Percentiles rank a stretch among this genome's conserved stretches.
These are phyloP conservation scores for Pristiophorus japonicus DNA, from an alignment of 2,113 vertebrate genomes.

Conservation along the genomic window DNA sequence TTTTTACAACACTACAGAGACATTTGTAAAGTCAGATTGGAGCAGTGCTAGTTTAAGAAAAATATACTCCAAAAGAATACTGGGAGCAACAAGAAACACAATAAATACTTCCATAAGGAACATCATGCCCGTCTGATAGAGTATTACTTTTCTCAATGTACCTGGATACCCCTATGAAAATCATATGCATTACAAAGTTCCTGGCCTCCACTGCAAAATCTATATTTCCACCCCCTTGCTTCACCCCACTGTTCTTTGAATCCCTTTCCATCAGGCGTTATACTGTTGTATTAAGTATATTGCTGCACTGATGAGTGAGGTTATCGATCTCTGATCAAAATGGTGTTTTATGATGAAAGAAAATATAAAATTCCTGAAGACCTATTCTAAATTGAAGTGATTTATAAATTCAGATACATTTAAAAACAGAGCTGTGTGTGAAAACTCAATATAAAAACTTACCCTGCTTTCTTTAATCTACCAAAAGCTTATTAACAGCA, in stretches of 20 bases:
- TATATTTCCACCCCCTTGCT: background rate
- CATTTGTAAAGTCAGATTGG: background rate
- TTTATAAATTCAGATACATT: constrained; percentile 33
- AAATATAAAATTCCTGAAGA: constrained; percentile 20
- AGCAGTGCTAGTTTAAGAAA: background rate
- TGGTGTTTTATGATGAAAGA: background rate
- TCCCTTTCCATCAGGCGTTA: background rate
- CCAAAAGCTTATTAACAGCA: constrained; percentile 37
- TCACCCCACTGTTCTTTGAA: background rate
- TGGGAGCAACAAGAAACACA: background rate
- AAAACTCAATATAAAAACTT: constrained; percentile 36
- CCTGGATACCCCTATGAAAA: background rate
- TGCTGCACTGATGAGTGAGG: background rate
- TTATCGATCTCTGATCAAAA: background rate
- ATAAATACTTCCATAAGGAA: background rate
- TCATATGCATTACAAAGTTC: background rate
- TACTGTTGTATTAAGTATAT: background rate
- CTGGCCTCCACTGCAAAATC: background rate
- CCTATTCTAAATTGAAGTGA: constrained; percentile 27
- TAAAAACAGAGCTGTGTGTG: constrained; percentile 31
- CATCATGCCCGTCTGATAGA: background rate
- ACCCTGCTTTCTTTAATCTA: constrained; percentile 26
- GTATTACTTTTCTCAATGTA: background rate
- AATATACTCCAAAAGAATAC: background rate
- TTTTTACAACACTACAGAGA: background rate